Percentiles rank a stretch among this genome's conserved stretches.
Conservation (phyloP, 2,113 vertebrate species). For the Aegotheles bennettii region DNA sequence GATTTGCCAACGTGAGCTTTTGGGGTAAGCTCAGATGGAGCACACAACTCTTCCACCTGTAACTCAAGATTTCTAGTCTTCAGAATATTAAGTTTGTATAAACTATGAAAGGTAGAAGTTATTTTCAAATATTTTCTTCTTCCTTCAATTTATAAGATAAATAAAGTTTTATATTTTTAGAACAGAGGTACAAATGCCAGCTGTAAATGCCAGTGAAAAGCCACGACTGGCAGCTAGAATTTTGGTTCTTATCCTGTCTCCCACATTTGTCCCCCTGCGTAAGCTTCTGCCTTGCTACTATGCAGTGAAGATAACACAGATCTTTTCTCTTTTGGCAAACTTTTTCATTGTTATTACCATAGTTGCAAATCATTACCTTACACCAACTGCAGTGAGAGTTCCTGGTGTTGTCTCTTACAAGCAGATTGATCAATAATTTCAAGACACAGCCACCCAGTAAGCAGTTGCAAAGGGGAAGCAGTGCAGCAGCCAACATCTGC, state of each 20-base stretch:
- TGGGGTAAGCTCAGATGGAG: not conserved
- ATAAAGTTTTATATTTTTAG: not conserved
- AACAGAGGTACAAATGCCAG: not conserved
- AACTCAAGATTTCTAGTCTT: not conserved
- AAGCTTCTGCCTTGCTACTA: not conserved
- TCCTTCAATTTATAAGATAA: not conserved
- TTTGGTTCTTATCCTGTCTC: not conserved
- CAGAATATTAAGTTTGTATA: not conserved
- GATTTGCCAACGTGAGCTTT: not conserved
- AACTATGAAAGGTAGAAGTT: not conserved
- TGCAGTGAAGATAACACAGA: not conserved
- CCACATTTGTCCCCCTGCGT: not conserved
- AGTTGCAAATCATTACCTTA: not conserved
- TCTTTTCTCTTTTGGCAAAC: not conserved
- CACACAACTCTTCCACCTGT: not conserved
- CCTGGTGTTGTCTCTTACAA: fast-evolving
- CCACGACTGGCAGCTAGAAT: not conserved
- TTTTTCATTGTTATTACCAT: not conserved
- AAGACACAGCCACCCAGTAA: not conserved
- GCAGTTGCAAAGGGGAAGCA: not conserved
- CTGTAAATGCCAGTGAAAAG: slow-evolving; percentile 8
- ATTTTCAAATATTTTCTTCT: not conserved
- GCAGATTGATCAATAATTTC: not conserved
- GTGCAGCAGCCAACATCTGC: not conserved
- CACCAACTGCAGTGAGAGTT: fast-evolving